Evolutionary conservation across 2,797 vertebrate genomes (phyloP).

Genomic region (Chaunax sp.): DNA sequence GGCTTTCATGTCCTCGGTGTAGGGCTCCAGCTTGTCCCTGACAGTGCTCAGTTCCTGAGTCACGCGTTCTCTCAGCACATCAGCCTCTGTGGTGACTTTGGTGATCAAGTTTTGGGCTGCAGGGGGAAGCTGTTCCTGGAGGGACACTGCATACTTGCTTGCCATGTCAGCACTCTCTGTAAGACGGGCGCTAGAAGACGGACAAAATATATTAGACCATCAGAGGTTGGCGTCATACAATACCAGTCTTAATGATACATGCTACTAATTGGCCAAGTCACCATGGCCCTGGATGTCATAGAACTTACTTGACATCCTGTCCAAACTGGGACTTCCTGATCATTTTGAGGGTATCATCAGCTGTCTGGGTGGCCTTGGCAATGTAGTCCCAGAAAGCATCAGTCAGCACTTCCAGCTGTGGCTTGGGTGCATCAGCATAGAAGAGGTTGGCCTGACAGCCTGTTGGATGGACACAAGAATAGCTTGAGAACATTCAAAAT

Average conservation of each 20-base stretch:
- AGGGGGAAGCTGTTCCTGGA: slow-evolving; percentile 76
- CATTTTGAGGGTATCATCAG: slow-evolving; percentile 81
- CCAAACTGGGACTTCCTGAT: slow-evolving; percentile 83
- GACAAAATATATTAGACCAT: slow-evolving; percentile 9
- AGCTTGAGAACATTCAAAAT: slow-evolving; percentile 4
- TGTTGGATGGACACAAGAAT: slow-evolving; percentile 38
- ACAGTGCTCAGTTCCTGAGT: slow-evolving; percentile 71
- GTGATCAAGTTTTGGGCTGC: slow-evolving; percentile 76
- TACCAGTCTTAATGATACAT: not conserved
- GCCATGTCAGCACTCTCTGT: slow-evolving; percentile 77
- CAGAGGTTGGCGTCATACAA: not conserved
- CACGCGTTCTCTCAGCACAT: slow-evolving; percentile 71
- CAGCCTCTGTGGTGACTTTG: slow-evolving; percentile 78
- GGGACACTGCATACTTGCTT: slow-evolving; percentile 71
- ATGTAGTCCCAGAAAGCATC: slow-evolving; percentile 87
- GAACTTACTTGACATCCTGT: slow-evolving; percentile 85
- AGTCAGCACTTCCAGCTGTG: slow-evolving; percentile 81
- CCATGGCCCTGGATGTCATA: not conserved
- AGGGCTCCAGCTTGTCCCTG: slow-evolving; percentile 74
- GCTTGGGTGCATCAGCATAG: slow-evolving; percentile 81
- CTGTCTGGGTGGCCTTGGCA: slow-evolving; percentile 80
- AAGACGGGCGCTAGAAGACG: slow-evolving; percentile 66
- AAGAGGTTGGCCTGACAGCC: slow-evolving; percentile 84
- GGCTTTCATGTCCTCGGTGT: slow-evolving; percentile 76
- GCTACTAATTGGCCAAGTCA: not conserved